Conservation (phyloP, 1,140 invertebrate genomes). For the Pantala flavescens region DNA sequence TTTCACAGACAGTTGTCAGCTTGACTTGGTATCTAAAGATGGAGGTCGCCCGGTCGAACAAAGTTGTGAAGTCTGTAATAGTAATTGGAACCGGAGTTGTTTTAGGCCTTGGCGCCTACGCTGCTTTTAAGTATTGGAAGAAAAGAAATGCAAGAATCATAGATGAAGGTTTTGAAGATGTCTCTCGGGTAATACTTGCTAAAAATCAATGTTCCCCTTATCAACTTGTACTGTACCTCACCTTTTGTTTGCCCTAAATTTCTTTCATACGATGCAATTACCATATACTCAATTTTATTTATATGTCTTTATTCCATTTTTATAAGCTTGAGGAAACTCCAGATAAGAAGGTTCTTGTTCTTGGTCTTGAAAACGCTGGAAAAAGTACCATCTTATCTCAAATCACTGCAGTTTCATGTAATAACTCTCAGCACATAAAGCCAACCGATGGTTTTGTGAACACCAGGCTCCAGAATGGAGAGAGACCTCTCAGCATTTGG, state of each 20-base stretch:
- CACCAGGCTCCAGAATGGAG: conserved; percentile 31
- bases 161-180: conserved; percentile 39
- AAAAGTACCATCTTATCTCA: conserved; percentile 37
- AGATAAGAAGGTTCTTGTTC: conserved; percentile 33
- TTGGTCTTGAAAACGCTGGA: conserved; percentile 36
- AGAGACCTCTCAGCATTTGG: conserved; percentile 33
- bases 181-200: conserved; percentile 32
- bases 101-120: conserved; percentile 33
- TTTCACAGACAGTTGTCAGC: neutral
- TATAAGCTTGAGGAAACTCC: conserved; percentile 32
- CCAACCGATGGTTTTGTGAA: conserved; percentile 34
- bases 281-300: too few relatives aligned
- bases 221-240: too few relatives aligned
- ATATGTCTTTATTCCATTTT: too few relatives aligned
- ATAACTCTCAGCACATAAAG: conserved; percentile 22
- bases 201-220: too few relatives aligned
- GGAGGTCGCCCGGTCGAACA: neutral
- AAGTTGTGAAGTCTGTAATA: neutral
- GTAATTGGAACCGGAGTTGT: conserved; percentile 25
- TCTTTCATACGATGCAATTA: too few relatives aligned
- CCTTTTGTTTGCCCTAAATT: too few relatives aligned
- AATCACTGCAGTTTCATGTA: conserved; percentile 22
- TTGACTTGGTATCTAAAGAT: neutral
- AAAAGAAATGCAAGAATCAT: conserved; percentile 33
- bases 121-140: conserved; percentile 36